Evolutionary conservation across 2,888 invertebrate species (phyloP), one percentile per base, ranked within the genome.

Genomic region (Lasioglossum malachurum): DNA sequence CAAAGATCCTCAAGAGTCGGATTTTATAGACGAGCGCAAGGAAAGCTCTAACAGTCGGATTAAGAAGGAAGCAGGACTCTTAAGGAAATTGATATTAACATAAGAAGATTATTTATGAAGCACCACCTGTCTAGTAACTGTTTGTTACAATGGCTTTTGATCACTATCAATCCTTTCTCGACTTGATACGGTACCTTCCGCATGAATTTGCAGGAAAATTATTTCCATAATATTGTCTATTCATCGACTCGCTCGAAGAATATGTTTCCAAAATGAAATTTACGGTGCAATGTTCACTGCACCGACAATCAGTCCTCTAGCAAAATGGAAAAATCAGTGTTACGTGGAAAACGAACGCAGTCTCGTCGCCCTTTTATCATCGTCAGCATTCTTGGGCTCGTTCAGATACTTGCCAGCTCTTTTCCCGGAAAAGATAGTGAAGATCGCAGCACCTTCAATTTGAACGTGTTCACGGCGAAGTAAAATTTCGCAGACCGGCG

Each of bases 381-480:
- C 38, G 38, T 57, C 35, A 14, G n/a, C n/a, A 57, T 57, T 75
- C 38, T 23, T 53, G 8, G n/a, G 38, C 0, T 23, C 23, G n/a
- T 53, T 53, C 53, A 38, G 23, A 53, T 38, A 35, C 57, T 27
- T 2, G n/a, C 35, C 27, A 3, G 14, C 12, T 69, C 35, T 49
- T 78, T 80, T 8, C n/a, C 14, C n/a, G 14, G 19, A 31, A n/a
- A 53, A 64, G 46, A 23, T 4, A 19, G 12, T 31, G 73, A 46
- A 57, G 67, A 74, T 71, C 44, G 31, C 53, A 4, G 46, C 60
- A 82, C 41, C 57, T n/a, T 60, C 27, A 38, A 60, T 74, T 78
- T n/a, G 14, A 12, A 49, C 19, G 73, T 53, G 69, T 78, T 78
- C 49, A 83, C 74, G 60, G 46, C 16, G 46, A 73, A 78, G 67